Conservation (phyloP, 1,140 invertebrate species). For the Trichonephila clavata region DNA sequence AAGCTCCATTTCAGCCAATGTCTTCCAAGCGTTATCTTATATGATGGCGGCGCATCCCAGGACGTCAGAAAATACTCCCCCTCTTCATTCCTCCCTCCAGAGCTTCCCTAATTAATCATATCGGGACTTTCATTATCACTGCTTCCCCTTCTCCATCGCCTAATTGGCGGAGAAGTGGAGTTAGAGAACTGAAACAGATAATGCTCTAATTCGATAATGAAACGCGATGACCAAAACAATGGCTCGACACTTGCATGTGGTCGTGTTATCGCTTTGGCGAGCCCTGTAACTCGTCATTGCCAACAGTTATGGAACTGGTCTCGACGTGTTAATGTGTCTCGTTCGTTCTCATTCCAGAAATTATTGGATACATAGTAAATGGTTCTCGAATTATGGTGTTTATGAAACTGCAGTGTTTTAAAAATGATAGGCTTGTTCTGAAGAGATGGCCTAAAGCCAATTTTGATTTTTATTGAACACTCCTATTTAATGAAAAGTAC, state of each 20-base stretch:
- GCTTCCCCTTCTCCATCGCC: slow-evolving; percentile 42
- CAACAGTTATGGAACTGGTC: slow-evolving; percentile 38
- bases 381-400: too few relatives aligned
- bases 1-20: slow-evolving; percentile 5
- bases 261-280: slow-evolving; percentile 27
- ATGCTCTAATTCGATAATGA: slow-evolving; percentile 63
- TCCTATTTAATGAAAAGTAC: too few relatives aligned
- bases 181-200: slow-evolving; percentile 53
- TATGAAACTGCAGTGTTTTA: too few relatives aligned
- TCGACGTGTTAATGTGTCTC: not conserved
- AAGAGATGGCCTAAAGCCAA: too few relatives aligned
- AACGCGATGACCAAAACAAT: slow-evolving; percentile 73
- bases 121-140: slow-evolving; percentile 47
- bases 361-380: too few relatives aligned
- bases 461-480: too few relatives aligned
- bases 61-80: slow-evolving; percentile 25
- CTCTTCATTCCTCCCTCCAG: not conserved
- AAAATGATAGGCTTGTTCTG: too few relatives aligned
- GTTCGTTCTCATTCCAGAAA: too few relatives aligned
- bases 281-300: slow-evolving; percentile 22
- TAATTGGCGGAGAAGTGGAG: slow-evolving; percentile 69
- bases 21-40: slow-evolving; percentile 17
- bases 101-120: slow-evolving; percentile 66
- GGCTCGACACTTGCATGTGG: slow-evolving; percentile 41
- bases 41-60: not conserved